Evolutionary conservation across 2,888 invertebrate genomes (phyloP).

Genomic region (Hedya salicella): DNA sequence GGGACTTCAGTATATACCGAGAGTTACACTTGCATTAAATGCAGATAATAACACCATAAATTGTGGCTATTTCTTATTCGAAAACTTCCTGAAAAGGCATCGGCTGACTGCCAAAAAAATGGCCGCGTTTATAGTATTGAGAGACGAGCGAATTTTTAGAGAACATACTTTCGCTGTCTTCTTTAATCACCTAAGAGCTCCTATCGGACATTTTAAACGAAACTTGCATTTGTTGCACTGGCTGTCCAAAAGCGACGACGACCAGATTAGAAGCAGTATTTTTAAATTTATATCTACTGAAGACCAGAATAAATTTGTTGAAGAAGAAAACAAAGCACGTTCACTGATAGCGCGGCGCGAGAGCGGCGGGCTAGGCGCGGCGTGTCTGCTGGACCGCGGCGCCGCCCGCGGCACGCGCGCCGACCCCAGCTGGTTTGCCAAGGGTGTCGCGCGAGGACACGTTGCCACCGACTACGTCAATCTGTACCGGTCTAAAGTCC

Average conservation of each 20-base stretch:
- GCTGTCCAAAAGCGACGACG: background rate
- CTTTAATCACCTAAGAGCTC: constrained; percentile 30
- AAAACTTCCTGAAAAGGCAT: constrained; percentile 17
- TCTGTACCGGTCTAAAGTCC: constrained; percentile 43
- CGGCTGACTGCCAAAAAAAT: constrained; percentile 24
- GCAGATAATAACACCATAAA: constrained; percentile 10
- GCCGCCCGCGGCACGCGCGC: constrained; percentile 40
- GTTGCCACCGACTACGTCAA: constrained; percentile 49
- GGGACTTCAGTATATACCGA: constrained; percentile 29
- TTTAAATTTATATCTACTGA: background rate
- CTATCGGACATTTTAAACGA: background rate
- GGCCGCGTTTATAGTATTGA: constrained; percentile 30
- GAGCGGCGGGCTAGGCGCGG: constrained; percentile 40
- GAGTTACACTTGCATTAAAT: constrained; percentile 10
- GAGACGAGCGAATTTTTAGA: constrained; percentile 23
- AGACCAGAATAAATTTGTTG: constrained; percentile 1
- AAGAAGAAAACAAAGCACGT: constrained; percentile 13
- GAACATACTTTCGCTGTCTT: constrained; percentile 40
- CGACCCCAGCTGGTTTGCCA: constrained; percentile 54
- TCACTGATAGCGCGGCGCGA: constrained; percentile 40
- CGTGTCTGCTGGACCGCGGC: constrained; percentile 43
- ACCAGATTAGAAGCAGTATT: background rate
- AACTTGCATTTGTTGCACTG: constrained; percentile 8
- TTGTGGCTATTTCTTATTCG: constrained; percentile 28
- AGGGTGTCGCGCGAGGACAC: constrained; percentile 49